phyloP scores from a whole-genome alignment of 2,113 vertebrate species.

The Aphelocoma coerulescens region DNA sequence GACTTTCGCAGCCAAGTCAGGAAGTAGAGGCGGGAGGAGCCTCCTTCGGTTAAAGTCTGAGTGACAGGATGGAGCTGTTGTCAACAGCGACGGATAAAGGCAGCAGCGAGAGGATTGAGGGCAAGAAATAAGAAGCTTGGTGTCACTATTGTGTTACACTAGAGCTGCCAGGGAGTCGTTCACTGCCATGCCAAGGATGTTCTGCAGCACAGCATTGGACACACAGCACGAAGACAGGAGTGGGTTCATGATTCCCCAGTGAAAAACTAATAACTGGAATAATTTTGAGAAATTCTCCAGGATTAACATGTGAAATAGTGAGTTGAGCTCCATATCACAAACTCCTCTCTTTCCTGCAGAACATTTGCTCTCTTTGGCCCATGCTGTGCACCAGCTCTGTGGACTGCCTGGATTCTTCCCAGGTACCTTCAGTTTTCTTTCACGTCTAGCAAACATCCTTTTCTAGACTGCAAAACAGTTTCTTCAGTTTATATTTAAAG shows the following conservation, averaged over 20 bases:
- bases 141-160: neutral
- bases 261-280: neutral
- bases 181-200: rapidly evolving
- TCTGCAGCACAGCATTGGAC: neutral
- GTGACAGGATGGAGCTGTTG: neutral
- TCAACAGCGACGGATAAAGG: neutral
- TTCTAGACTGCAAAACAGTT: neutral
- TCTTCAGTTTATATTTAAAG: neutral
- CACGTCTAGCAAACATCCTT: neutral
- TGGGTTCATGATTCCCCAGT: neutral
- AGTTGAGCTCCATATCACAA: neutral
- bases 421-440: neutral
- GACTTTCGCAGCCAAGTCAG: neutral
- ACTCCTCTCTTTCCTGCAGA: neutral
- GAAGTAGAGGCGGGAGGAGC: neutral
- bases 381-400: rapidly evolving
- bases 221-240: neutral
- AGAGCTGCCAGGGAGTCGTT: neutral
- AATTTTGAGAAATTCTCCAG: neutral
- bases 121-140: neutral
- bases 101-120: neutral
- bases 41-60: neutral
- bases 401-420: neutral
- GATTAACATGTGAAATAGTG: neutral
- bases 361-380: neutral